Percentiles rank a stretch among this genome's conserved stretches.
These are phyloP conservation scores for Cirrhinus molitorella DNA, from an alignment of 2,797 vertebrate genomes.

Conservation along the genomic window DNA sequence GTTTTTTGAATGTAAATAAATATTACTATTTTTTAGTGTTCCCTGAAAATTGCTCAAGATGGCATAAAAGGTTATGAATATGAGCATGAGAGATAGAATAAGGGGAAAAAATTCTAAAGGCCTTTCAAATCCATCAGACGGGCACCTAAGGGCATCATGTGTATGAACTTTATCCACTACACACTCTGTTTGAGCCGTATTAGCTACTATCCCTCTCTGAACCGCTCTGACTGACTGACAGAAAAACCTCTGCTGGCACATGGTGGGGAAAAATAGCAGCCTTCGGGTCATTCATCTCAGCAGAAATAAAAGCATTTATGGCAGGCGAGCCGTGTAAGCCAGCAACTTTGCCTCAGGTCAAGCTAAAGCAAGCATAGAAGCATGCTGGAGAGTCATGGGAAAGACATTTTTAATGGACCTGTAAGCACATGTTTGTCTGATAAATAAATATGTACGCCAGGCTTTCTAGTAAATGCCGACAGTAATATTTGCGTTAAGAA, in stretches of 20 bases:
- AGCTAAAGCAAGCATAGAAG: conserved; percentile 26
- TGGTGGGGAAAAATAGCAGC: conserved; percentile 62
- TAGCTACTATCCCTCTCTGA: conserved; percentile 51
- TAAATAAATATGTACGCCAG: conserved; percentile 1
- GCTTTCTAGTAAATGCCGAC: background rate
- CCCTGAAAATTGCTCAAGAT: conserved; percentile 62
- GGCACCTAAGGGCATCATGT: conserved; percentile 65
- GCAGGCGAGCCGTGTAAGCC: conserved; percentile 58
- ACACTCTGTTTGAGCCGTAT: conserved; percentile 44
- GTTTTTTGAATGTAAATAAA: background rate
- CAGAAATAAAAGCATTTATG: conserved; percentile 64
- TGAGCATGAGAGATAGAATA: conserved; percentile 57
- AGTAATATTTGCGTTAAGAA: background rate
- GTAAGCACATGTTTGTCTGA: background rate
- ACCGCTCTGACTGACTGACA: conserved; percentile 51
- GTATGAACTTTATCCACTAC: conserved; percentile 47
- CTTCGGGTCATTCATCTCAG: conserved; percentile 63
- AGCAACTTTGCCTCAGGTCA: conserved; percentile 50
- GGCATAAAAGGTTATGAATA: conserved; percentile 58
- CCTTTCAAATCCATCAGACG: conserved; percentile 67
- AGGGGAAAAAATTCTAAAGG: conserved; percentile 61
- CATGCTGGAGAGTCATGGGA: conserved; percentile 10
- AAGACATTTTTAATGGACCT: background rate
- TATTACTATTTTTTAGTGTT: background rate
- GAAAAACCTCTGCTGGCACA: conserved; percentile 60